A percentile compares a stretch with the other conserved stretches of the same genome.
These are phyloP conservation scores for Caenorhabditis doughertyi DNA, from an alignment of 2,888 invertebrate genomes.

Conservation along the genomic window DNA sequence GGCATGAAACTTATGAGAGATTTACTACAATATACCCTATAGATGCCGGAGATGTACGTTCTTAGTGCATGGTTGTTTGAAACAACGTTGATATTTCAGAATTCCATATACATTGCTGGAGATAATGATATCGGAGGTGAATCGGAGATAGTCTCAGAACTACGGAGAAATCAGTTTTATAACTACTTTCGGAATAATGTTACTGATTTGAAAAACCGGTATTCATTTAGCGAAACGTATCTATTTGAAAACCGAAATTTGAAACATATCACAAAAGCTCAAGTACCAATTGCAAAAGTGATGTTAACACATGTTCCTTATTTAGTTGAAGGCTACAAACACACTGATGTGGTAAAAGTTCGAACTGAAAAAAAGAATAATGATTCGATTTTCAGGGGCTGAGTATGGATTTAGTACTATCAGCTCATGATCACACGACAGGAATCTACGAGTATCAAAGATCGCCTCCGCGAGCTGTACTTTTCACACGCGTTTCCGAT, in stretches of 20 bases:
- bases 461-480: slow-evolving; percentile 36
- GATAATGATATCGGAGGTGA: slow-evolving; percentile 99
- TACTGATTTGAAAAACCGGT: slow-evolving; percentile 44
- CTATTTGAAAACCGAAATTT: slow-evolving; percentile 31
- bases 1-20: slow-evolving; percentile 88
- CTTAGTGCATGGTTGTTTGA: not conserved
- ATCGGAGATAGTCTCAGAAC: slow-evolving; percentile 87
- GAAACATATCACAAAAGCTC: slow-evolving; percentile 38
- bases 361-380: too few relatives aligned
- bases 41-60: slow-evolving; percentile 80
- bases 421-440: slow-evolving; percentile 84
- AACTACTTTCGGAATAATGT: slow-evolving; percentile 53
- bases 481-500: slow-evolving; percentile 34
- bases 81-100: slow-evolving; percentile 34
- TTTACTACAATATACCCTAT: slow-evolving; percentile 86
- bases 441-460: slow-evolving; percentile 60
- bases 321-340: slow-evolving; percentile 41
- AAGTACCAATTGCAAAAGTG: slow-evolving; percentile 32
- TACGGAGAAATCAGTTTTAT: slow-evolving; percentile 73
- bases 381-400: slow-evolving; percentile 46
- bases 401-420: slow-evolving; percentile 82
- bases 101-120: slow-evolving; percentile 90
- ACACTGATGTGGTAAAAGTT: slow-evolving; percentile 54
- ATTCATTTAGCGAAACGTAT: slow-evolving; percentile 37
- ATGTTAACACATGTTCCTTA: slow-evolving; percentile 61